Evolutionary conservation across 1,140 invertebrate species (phyloP).

Genomic region (Zeugodacus cucurbitae): DNA sequence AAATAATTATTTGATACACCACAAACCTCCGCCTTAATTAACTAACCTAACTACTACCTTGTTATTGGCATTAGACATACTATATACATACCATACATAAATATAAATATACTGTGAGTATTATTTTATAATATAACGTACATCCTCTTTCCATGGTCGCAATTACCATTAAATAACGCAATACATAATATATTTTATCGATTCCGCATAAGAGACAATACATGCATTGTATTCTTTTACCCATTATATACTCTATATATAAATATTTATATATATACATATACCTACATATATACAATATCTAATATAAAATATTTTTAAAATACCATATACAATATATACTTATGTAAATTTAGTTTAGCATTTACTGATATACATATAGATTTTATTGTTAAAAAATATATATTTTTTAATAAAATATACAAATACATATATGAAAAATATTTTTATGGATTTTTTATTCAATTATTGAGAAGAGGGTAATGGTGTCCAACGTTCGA

Average conservation of each 20-base stretch:
- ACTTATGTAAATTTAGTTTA: background rate
- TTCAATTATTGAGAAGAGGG: no score
- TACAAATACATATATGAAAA: background rate
- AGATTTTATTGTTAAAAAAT: conserved; percentile 35
- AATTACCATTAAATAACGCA: background rate
- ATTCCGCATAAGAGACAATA: background rate
- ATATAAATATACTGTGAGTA: background rate
- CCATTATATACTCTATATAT: conserved; percentile 7
- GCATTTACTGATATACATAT: background rate
- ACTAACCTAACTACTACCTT: no score
- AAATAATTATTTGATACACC: no score
- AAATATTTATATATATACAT: conserved; percentile 16
- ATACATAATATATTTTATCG: background rate
- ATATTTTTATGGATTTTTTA: no score
- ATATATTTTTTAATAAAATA: conserved; percentile 37
- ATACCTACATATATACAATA: conserved; percentile 15
- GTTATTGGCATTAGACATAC: no score
- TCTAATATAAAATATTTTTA: background rate
- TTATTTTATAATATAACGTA: conserved; percentile 9
- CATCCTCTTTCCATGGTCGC: background rate
- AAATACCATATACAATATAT: conserved; percentile 20
- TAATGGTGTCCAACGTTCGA: no score
- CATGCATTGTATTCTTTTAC: background rate
- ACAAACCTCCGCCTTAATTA: no score
- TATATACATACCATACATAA: no score